Conservation (phyloP, 2,888 invertebrate species). For the Tribolium freemani region DNA sequence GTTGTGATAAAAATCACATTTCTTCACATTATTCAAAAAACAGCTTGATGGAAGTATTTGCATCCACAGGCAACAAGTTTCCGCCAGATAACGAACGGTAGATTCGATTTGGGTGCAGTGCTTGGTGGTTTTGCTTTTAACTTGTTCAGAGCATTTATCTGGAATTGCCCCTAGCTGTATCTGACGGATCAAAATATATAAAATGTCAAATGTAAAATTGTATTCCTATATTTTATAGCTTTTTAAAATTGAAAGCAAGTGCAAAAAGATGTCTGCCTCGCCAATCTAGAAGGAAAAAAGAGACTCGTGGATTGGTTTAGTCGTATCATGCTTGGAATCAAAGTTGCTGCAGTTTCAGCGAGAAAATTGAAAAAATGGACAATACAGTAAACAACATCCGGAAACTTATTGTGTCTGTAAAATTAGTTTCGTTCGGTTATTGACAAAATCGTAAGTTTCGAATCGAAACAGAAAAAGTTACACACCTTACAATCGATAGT, state of each 20-base stretch:
- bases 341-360: not conserved
- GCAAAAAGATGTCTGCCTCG: slow-evolving; percentile 21
- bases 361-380: not conserved
- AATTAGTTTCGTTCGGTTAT: not conserved
- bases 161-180: slow-evolving; percentile 20
- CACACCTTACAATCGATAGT: not conserved
- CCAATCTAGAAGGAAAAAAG: slow-evolving; percentile 11
- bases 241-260: slow-evolving; percentile 22
- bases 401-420: not conserved
- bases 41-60: not conserved
- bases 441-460: not conserved
- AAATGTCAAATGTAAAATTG: slow-evolving; percentile 32
- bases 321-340: not conserved
- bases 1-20: not conserved
- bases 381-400: not conserved
- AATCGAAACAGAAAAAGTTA: not conserved
- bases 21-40: not conserved
- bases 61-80: slow-evolving; percentile 21
- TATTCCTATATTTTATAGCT: slow-evolving; percentile 22
- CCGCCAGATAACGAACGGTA: slow-evolving; percentile 4
- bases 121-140: slow-evolving; percentile 12
- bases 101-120: slow-evolving; percentile 15
- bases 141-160: slow-evolving; percentile 13
- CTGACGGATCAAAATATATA: slow-evolving; percentile 28
- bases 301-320: not conserved